Evolutionary conservation across 2,113 vertebrate species (phyloP).

Genomic region (Otocyon megalotis): DNA sequence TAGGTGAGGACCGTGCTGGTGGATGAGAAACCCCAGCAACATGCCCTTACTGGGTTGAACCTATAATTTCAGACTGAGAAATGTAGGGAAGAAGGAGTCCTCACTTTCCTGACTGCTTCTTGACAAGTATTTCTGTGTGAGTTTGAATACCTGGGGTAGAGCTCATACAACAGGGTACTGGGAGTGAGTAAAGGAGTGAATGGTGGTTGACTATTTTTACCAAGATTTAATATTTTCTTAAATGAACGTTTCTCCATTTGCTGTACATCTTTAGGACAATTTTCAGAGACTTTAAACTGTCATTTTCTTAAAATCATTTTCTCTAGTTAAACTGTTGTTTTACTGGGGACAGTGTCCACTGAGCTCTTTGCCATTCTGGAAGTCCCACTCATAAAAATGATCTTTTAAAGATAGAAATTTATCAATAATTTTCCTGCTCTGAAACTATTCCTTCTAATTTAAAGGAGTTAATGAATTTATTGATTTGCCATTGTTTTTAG

Average conservation of each 20-base stretch:
- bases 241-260: background rate
- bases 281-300: background rate
- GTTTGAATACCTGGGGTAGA: background rate
- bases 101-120: background rate
- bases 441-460: background rate
- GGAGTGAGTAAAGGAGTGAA: background rate
- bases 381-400: background rate
- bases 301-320: background rate
- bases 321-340: background rate
- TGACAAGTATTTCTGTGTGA: background rate
- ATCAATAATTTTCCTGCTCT: background rate
- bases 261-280: background rate
- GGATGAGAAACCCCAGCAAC: background rate
- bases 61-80: background rate
- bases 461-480: background rate
- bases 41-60: background rate
- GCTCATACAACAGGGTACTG: background rate
- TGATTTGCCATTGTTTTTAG: background rate
- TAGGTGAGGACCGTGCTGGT: background rate
- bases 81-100: background rate
- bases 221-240: background rate
- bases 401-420: background rate
- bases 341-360: background rate
- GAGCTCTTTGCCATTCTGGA: background rate
- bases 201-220: background rate